These are phyloP conservation scores for Myiozetetes cayanensis DNA, from an alignment of 2,113 vertebrate genomes.

Conservation along the genomic window DNA sequence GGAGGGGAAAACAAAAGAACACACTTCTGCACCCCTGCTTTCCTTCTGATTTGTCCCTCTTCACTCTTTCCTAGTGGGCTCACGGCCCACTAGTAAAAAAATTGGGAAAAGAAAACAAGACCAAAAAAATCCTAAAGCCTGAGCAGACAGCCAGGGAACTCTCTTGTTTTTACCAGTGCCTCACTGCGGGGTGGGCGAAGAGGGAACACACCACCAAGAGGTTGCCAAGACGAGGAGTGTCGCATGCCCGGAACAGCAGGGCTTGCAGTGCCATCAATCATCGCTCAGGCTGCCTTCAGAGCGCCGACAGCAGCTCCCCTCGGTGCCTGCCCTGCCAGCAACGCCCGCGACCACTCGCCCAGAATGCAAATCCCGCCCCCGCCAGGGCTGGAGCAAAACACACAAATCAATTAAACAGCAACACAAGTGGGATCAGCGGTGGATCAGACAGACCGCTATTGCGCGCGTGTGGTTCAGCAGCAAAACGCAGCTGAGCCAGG, in stretches of 20 bases:
- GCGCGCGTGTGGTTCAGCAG: not conserved
- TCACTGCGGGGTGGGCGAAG: not conserved
- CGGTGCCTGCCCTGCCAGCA: not conserved
- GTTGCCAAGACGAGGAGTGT: not conserved
- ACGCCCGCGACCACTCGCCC: not conserved
- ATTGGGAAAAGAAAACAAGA: no score
- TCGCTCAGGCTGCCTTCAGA: not conserved
- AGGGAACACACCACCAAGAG: not conserved
- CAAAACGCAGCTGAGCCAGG: not conserved
- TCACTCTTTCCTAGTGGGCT: not conserved
- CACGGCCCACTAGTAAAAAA: not conserved
- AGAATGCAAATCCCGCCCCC: not conserved
- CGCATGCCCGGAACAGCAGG: conserved; percentile 1
- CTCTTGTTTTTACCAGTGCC: not conserved
- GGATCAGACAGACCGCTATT: fast-evolving
- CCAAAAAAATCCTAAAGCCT: not conserved
- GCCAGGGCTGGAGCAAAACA: not conserved
- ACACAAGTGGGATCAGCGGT: not conserved
- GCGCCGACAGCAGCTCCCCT: not conserved
- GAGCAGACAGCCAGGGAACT: not conserved
- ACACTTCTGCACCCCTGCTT: not conserved
- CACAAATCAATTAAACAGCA: not conserved
- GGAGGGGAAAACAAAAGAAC: not conserved
- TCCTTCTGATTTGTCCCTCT: not conserved
- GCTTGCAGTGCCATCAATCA: conserved; percentile 68